Evolutionary conservation across 2,113 vertebrate species (phyloP), one percentile per base, ranked within the genome.

Genomic region (Burhinus oedicnemus): DNA sequence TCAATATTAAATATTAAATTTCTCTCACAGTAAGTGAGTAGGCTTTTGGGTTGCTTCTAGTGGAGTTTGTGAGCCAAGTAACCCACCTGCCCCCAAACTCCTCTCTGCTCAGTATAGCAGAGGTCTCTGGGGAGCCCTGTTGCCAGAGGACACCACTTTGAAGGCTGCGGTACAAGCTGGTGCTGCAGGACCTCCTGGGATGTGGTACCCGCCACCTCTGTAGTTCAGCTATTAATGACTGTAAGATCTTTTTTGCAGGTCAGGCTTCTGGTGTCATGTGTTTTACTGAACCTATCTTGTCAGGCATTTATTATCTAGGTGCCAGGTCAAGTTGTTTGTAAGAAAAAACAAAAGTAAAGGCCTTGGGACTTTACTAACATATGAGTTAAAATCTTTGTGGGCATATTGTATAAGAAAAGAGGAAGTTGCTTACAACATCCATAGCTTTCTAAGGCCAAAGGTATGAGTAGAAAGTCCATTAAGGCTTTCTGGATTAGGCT

Each of bases 1-100:
- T 69, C 11, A 5, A 1, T 27, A 58, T 52, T 86, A 30, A 0
- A 0, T 51, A 12, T 76, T 79, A 18, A 22, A 11, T 60, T 87
- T 87, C 26, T 57, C 47, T 77, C 14, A 34, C 29, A 79, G 1
- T 25, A 47, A 51, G 16, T 69, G 57, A 54, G 25, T 19, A 49
- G 38, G 21, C 16, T 21, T 83, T 77, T 52, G 36, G 5, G 17
- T 57, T 79, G 42, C 47, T 90, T 40, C 60, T 54, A 44, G 47
- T 25, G 7, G 32, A 55, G 49, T 79, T 21, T 79, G 51, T 3
- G 4, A 62, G n/a, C 25, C 44, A 18, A 55, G 38, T 20, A 66
- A 54, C 17, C 36, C 25, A 3, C 6, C 21, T 1, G 1, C 54
- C 22, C 26, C 22, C 36, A 81, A 10, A 23, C 8, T 38, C 15